These are phyloP conservation scores for Dryobota labecula DNA, from an alignment of 2,888 invertebrate genomes.

Conservation along the genomic window DNA sequence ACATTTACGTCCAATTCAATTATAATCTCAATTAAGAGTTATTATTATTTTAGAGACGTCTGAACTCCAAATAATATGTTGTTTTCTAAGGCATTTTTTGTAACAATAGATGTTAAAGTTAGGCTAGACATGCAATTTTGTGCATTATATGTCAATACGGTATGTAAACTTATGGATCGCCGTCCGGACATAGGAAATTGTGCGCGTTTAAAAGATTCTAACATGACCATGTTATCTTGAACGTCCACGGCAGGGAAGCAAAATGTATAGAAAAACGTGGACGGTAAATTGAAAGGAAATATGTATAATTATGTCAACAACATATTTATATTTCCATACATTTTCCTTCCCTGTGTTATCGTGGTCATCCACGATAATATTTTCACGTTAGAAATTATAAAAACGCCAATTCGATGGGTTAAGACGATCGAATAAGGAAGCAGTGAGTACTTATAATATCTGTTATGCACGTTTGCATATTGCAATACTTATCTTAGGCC, in stretches of 20 bases:
- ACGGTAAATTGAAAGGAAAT: too few relatives aligned
- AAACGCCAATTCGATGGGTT: background rate
- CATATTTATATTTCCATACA: background rate
- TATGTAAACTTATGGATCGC: background rate
- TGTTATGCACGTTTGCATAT: background rate
- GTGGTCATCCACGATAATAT: background rate
- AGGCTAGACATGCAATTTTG: constrained; percentile 33
- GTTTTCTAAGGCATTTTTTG: constrained; percentile 42
- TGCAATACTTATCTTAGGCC: background rate
- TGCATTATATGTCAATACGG: constrained; percentile 25
- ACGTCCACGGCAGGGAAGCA: background rate
- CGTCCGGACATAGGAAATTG: too few relatives aligned
- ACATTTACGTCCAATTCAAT: constrained; percentile 24
- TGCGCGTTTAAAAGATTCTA: background rate
- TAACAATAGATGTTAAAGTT: constrained; percentile 11
- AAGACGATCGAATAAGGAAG: background rate
- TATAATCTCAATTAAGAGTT: constrained; percentile 54
- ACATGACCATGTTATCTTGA: background rate
- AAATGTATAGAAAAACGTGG: background rate
- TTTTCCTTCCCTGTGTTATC: background rate
- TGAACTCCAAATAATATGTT: constrained; percentile 11
- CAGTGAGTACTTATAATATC: background rate
- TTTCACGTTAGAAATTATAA: background rate
- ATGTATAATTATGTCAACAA: too few relatives aligned
- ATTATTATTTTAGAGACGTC: constrained; percentile 7